Conservation (phyloP, 1,140 invertebrate genomes). For the Drosophila neocordata region DNA sequence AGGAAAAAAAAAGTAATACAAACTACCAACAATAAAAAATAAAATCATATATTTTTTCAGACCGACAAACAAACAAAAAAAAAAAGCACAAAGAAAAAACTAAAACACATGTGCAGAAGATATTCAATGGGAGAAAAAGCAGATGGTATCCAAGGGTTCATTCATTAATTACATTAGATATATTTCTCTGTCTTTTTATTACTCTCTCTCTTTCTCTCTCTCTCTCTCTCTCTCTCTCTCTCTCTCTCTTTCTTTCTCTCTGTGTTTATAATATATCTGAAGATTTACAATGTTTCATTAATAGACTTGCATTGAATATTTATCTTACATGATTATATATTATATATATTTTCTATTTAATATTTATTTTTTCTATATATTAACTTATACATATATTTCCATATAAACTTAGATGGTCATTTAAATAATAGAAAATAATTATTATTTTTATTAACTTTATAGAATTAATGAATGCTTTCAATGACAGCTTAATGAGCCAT, state of each 20-base stretch:
- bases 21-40: constrained; percentile 5
- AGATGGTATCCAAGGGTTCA: neutral
- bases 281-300: too few species aligned
- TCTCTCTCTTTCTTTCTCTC: too few species aligned
- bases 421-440: neutral
- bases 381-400: too few species aligned
- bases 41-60: constrained; percentile 5
- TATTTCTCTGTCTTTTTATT: too few species aligned
- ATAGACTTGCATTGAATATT: too few species aligned
- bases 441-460: neutral
- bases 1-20: neutral
- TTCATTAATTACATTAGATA: neutral
- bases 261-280: too few species aligned
- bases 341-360: too few species aligned
- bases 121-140: neutral
- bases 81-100: neutral
- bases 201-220: too few species aligned
- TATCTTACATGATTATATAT: too few species aligned
- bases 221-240: too few species aligned
- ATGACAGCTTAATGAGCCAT: neutral
- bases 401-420: neutral
- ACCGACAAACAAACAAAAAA: neutral
- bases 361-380: too few species aligned
- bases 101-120: neutral
- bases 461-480: neutral